These are phyloP conservation scores for Neoniphon sammara DNA, from an alignment of 2,797 vertebrate species.

Conservation along the genomic window DNA sequence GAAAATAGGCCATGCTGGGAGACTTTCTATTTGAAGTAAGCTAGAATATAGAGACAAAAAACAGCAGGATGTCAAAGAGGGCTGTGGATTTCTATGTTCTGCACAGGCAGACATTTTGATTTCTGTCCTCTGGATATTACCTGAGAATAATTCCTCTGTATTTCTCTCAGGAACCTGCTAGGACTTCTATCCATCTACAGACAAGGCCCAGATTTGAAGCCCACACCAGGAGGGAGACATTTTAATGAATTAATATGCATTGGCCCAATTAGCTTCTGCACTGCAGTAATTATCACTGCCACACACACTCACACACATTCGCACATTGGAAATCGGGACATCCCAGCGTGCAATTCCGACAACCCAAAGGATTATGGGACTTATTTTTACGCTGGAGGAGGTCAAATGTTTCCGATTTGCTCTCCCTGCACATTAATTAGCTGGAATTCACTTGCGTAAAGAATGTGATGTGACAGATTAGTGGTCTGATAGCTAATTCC, in stretches of 20 bases:
- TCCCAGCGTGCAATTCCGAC: constrained; percentile 69
- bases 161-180: constrained; percentile 68
- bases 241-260: constrained; percentile 85
- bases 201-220: constrained; percentile 80
- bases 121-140: constrained; percentile 52
- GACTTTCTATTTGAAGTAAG: constrained; percentile 31
- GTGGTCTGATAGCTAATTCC: constrained; percentile 69
- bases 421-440: constrained; percentile 78
- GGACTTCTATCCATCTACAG: constrained; percentile 65
- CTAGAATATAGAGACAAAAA: constrained; percentile 9
- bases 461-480: constrained; percentile 77
- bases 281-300: constrained; percentile 79
- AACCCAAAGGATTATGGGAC: constrained; percentile 76
- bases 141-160: constrained; percentile 58
- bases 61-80: background rate
- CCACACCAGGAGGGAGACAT: constrained; percentile 79
- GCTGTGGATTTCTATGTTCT: constrained; percentile 32
- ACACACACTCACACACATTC: constrained; percentile 45
- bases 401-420: constrained; percentile 80
- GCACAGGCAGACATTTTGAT: constrained; percentile 46
- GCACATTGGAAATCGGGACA: constrained; percentile 75
- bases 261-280: constrained; percentile 85
- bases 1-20: constrained; percentile 25
- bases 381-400: constrained; percentile 83
- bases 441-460: constrained; percentile 63